Evolutionary conservation across 2,113 vertebrate genomes (phyloP), one percentile per base, ranked within the genome.

Genomic region (Misgurnus mizolepis): DNA sequence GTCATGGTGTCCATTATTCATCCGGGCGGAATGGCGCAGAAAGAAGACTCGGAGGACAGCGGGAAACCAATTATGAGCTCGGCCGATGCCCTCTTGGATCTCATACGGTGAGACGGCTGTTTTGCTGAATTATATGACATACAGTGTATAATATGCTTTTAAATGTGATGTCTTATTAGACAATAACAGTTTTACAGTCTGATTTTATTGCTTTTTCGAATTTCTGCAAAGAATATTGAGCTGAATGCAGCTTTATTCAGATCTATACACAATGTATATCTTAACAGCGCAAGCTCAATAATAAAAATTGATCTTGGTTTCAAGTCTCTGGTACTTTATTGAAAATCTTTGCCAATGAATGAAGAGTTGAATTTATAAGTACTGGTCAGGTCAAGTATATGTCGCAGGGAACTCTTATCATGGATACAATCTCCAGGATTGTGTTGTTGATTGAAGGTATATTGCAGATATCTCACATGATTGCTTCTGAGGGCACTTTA

Each of bases 1-100:
- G 83, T 97, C 87, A 96, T 99, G 96, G 97, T 98, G 9, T 95
- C 94, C 82, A 91, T 96, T 87, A 98, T 99, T 88, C 97, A 99
- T 80, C 97, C 97, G 0, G 97, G 97, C 0, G 95, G 96, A 1
- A 95, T 95, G 0, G 97, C 97, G 4, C 96, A 97, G 91, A 98
- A 98, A 81, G 96, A 98, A 84, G 94, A 86, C 61, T 95, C 94
- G 0, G 95, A 94, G 85, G 96, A 96, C 82, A 95, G 95, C 0
- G 88, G 94, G 58, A 98, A 97, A 78, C 93, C 95, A 43, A 94
- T 98, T 78, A 96, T 97, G 96, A 99, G 97, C 87, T 99, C 97
- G 0, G 97, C 97, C 0, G 97, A 98, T 3, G 97, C 97, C 34
- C 92, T 99, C 86, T 93, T 99, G 39, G 97, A 98, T 89, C 93